Base-by-base conservation (phyloP, 2,797 vertebrate genomes). In the Rhynchotus rufescens region DNA sequence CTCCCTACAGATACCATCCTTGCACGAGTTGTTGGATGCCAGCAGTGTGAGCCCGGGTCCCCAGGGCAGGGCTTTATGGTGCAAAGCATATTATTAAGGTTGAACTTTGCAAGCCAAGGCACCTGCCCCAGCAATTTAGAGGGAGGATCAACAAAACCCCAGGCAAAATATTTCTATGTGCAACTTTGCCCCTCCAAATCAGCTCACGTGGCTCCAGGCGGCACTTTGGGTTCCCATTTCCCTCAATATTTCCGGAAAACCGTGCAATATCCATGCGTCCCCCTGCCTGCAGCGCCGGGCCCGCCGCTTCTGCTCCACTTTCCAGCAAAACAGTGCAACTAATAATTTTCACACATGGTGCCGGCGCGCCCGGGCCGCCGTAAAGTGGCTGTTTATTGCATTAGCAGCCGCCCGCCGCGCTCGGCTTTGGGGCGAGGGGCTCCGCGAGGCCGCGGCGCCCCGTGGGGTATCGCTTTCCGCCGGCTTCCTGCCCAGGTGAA, bases 401-500 rank as follows among this genome's bases (percentile, higher is more conserved):
- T 97, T 97, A 98, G 89, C 97, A 71, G 95, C 97, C 62, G 97
- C 94, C 79, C 96, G 97, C 97, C 97, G 97, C 97, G 96, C 96
- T 97, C 95, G 96, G 97, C 96, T 97, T 96, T 95, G 96, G 90
- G 97, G 96, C 96, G 94, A 77, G 92, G 98, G 97, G 97, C 97
- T 96, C 96, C 88, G 98, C 98, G 98, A 98, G 98, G 98, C 95
- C 96, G 81, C 98, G 97, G 97, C 97, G 96, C 97, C 97, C 96
- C 88, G 72, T 80, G 93, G 97, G 96, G 97, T 98, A 98, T 99
- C 98, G 40, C 97, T 98, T 99, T 98, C 98, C 98, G 98, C 97
- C 10, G 38, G 96, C 98, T 99, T 99, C 98, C 98, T 98, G 98
- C 98, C 98, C 98, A 98, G 97, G 97, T 98, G 98, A 97, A 95